Percentiles rank a stretch among this genome's conserved stretches.
These are phyloP conservation scores for Podiceps cristatus DNA, from an alignment of 2,113 vertebrate genomes.

Conservation along the genomic window DNA sequence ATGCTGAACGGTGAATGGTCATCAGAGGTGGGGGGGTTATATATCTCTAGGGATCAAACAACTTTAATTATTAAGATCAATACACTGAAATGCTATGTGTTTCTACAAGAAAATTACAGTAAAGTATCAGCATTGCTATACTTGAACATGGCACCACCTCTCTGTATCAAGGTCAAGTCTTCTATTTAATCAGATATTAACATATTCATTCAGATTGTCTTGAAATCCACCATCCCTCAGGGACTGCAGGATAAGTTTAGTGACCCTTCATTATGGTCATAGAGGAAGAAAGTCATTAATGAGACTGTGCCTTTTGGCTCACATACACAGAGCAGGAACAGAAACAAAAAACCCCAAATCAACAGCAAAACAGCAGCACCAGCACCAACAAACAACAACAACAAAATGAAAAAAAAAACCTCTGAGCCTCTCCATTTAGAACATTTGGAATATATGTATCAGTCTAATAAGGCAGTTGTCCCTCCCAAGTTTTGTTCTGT, in stretches of 20 bases:
- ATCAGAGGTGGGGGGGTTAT: background rate
- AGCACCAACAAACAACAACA: background rate
- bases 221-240: background rate
- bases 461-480: background rate
- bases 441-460: background rate
- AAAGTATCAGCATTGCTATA: background rate
- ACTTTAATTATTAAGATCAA: background rate
- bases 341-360: background rate
- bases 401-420: too few species aligned
- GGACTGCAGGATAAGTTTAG: background rate
- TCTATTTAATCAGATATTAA: constrained; percentile 20
- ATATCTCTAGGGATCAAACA: background rate
- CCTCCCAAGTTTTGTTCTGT: background rate
- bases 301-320: constrained; percentile 12
- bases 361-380: background rate
- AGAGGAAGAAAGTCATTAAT: background rate
- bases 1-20: background rate
- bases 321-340: background rate
- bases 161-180: background rate
- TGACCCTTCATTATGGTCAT: constrained; percentile 12
- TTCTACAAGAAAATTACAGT: background rate
- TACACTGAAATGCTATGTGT: background rate
- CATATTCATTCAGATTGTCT: background rate
- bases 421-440: background rate
- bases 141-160: background rate